Evolutionary conservation across 2,113 vertebrate genomes (phyloP), one percentile per base, ranked within the genome.

Genomic region (Phoxinus phoxinus): DNA sequence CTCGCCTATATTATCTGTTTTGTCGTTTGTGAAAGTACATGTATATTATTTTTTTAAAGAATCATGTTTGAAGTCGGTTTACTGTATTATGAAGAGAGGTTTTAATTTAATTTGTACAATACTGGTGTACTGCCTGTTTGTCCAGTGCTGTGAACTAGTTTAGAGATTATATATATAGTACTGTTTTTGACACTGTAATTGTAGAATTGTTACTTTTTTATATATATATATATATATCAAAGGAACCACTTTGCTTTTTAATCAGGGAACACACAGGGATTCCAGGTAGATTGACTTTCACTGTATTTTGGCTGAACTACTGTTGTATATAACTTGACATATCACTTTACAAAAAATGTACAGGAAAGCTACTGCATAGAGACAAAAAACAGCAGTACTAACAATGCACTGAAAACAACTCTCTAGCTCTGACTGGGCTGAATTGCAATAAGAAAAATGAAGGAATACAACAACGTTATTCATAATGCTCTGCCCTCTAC

Each of bases 221-320:
- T n/a, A n/a, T n/a, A n/a, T n/a, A n/a, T 23, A 9, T 9, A 46
- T 12, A 21, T 65, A 51, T 13, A 17, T 79, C 12, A 78, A 53
- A 58, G 23, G 13, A 72, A 48, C 19, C 21, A n/a, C 23, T 88
- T 37, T 65, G 35, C 30, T 69, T 58, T 74, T 10, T 15, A 84
- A 76, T 86, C 85, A 86, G 87, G 85, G 85, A 88, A 69, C 30
- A 41, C 41, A 25, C 4, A 27, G 41, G 13, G 6, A 61, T 74
- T 84, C 32, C 58, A 84, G 75, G 81, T 84, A 48, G 82, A 76
- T 51, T 73, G 75, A 75, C 73, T 46, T 83, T 37, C 44, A 71
- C 44, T 83, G 63, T 71, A 72, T 72, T 82, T 35, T 83, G 30
- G 32, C 67, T 72, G 32, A 72, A 82, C 30, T 78, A 69, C 77